A percentile compares a stretch with the other conserved stretches of the same genome.
Evolutionary conservation across 2,113 vertebrate species (phyloP).

Genomic region (Sialia sialis): DNA sequence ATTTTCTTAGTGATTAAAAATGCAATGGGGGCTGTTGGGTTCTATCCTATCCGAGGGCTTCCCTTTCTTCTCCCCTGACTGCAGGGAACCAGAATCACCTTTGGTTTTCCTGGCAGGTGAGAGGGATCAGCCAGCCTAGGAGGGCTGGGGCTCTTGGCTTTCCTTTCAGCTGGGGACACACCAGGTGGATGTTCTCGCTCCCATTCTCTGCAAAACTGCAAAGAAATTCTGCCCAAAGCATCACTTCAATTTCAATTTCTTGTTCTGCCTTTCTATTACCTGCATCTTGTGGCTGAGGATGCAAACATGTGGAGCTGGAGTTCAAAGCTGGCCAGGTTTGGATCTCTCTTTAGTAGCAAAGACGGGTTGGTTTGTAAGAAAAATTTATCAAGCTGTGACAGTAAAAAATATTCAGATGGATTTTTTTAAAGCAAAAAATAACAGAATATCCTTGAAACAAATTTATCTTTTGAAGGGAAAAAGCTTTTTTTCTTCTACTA

Average conservation of each 20-base stretch:
- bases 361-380: not conserved
- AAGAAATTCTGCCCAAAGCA: not conserved
- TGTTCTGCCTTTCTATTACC: rapidly evolving
- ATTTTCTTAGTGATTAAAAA: not conserved
- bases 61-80: not conserved
- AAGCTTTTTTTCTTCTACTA: not conserved
- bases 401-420: not conserved
- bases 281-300: rapidly evolving
- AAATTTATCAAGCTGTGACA: not conserved
- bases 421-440: not conserved
- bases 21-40: not conserved
- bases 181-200: rapidly evolving
- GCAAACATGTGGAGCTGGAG: not conserved
- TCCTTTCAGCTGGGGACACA: not conserved
- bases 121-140: not conserved
- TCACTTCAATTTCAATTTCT: rapidly evolving
- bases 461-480: not conserved
- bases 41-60: rapidly evolving
- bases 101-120: not conserved
- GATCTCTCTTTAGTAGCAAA: not conserved
- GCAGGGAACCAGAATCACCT: not conserved
- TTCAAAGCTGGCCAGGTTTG: not conserved
- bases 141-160: too few species aligned
- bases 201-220: not conserved
- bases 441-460: not conserved